Conservation (phyloP, 2,113 vertebrate species). For the Sula dactylatra region DNA sequence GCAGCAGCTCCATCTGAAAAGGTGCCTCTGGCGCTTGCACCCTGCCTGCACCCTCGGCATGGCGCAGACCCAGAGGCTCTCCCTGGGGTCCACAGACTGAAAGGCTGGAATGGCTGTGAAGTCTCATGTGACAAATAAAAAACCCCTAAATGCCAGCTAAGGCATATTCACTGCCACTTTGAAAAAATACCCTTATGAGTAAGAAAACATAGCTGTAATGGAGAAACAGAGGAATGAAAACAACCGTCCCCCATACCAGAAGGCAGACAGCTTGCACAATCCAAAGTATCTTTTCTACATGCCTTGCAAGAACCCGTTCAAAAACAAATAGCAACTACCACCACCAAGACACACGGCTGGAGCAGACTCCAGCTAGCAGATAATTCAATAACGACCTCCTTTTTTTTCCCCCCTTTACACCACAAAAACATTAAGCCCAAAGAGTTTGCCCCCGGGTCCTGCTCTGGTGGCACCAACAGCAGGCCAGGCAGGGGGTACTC, state of each 20-base stretch:
- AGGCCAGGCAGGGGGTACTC: slow-evolving; percentile 64
- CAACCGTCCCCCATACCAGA: neutral
- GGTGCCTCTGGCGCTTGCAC: neutral
- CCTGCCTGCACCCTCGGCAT: neutral
- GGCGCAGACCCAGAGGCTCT: fast-evolving
- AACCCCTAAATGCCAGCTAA: neutral
- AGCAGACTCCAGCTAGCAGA: neutral
- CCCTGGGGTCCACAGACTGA: too few relatives aligned
- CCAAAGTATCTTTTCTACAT: neutral
- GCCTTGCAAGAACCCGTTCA: neutral
- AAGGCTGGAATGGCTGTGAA: neutral
- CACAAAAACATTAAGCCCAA: neutral
- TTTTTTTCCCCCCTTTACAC: neutral
- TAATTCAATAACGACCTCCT: neutral
- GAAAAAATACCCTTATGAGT: neutral
- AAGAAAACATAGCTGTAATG: neutral
- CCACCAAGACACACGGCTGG: neutral
- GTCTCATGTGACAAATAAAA: neutral
- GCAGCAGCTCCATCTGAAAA: neutral
- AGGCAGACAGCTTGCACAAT: neutral
- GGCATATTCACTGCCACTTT: neutral
- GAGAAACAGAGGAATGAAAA: neutral
- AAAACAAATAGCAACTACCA: neutral
- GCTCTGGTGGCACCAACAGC: fast-evolving
- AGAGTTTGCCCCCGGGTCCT: neutral